These are phyloP conservation scores for Drosophila mayri DNA, from an alignment of 1,140 invertebrate species.

Conservation along the genomic window DNA sequence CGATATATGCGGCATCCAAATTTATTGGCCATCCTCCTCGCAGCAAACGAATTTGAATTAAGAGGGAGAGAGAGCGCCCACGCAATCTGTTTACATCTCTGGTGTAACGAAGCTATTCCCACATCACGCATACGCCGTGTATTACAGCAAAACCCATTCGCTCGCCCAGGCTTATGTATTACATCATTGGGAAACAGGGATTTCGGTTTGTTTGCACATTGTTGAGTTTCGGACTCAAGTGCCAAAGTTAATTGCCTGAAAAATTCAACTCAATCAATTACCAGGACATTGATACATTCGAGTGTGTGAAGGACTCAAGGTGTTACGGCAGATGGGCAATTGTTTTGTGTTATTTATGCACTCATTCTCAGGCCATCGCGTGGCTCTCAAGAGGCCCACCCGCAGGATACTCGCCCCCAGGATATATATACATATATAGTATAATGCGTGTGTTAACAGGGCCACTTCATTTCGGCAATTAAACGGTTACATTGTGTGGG, in stretches of 20 bases:
- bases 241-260: slow-evolving; percentile 76
- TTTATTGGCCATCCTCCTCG: slow-evolving; percentile 43
- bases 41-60: slow-evolving; percentile 19
- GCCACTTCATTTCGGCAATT: slow-evolving; percentile 62
- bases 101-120: slow-evolving; percentile 13
- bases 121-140: slow-evolving; percentile 37
- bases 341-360: slow-evolving; percentile 29
- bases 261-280: slow-evolving; percentile 79
- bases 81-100: slow-evolving; percentile 38
- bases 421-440: background rate
- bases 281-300: slow-evolving; percentile 33
- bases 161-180: slow-evolving; percentile 40
- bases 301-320: slow-evolving; percentile 27
- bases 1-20: slow-evolving; percentile 36
- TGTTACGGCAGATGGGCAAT: slow-evolving; percentile 29
- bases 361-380: slow-evolving; percentile 25
- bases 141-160: slow-evolving; percentile 29
- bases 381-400: slow-evolving; percentile 14
- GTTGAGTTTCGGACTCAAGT: slow-evolving; percentile 58
- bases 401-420: background rate
- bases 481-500: slow-evolving; percentile 38
- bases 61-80: background rate
- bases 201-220: slow-evolving; percentile 58
- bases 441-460: slow-evolving; percentile 19
- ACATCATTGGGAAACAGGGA: slow-evolving; percentile 23